Conservation (phyloP, 1,140 invertebrate genomes). For the Sitophilus oryzae region DNA sequence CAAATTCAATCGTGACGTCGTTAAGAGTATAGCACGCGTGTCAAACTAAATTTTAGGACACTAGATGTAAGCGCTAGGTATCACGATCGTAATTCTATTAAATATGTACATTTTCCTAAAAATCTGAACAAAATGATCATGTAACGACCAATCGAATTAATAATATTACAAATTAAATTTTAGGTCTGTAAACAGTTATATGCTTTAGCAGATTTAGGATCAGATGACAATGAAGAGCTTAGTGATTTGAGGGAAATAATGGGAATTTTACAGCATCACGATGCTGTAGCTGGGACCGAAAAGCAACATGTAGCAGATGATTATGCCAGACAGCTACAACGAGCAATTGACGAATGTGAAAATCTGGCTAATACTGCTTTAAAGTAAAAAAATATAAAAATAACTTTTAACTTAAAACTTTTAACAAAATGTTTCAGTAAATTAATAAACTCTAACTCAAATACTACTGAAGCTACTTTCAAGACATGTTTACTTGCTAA, state of each 20-base stretch:
- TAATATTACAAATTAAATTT: slow-evolving; percentile 43
- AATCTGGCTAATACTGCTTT: slow-evolving; percentile 41
- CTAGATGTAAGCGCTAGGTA: too few species aligned
- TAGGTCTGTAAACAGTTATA: slow-evolving; percentile 29
- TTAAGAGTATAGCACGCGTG: too few species aligned
- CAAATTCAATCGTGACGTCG: too few species aligned
- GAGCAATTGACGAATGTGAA: slow-evolving; percentile 53
- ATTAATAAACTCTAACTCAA: too few species aligned
- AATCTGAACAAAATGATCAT: too few species aligned
- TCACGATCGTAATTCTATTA: too few species aligned
- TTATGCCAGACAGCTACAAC: slow-evolving; percentile 59
- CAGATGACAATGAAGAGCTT: slow-evolving; percentile 34
- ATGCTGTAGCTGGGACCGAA: slow-evolving; percentile 60
- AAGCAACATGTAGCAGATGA: slow-evolving; percentile 69
- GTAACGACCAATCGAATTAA: too few species aligned
- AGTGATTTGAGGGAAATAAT: slow-evolving; percentile 47
- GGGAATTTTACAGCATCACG: slow-evolving; percentile 68
- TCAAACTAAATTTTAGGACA: too few species aligned
- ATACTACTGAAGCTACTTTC: too few species aligned
- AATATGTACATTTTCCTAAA: too few species aligned
- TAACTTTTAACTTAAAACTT: too few species aligned
- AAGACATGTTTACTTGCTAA: slow-evolving; percentile 49
- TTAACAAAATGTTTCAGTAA: background rate
- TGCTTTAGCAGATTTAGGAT: slow-evolving; percentile 24
- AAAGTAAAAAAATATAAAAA: slow-evolving; percentile 14